These are phyloP conservation scores for Sitta europaea DNA, from an alignment of 2,113 vertebrate species.

Conservation along the genomic window DNA sequence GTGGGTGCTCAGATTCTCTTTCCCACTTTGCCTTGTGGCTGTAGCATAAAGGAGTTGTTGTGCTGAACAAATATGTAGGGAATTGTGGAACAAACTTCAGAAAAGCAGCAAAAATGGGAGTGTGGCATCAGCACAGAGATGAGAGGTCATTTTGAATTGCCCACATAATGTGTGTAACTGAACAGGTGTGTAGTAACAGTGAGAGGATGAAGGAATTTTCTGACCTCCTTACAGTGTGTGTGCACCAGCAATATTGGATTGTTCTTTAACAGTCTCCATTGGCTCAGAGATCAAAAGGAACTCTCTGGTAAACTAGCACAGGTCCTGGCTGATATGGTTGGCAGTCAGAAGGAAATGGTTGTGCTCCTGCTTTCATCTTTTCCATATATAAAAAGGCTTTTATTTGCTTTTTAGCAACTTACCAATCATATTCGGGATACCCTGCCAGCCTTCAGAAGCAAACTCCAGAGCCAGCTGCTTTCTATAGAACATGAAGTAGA, in stretches of 20 bases:
- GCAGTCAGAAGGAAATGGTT: background rate
- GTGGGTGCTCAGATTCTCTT: background rate
- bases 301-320: background rate
- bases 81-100: background rate
- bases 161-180: background rate
- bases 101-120: background rate
- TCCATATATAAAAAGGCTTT: background rate
- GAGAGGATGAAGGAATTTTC: background rate
- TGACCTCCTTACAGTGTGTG: background rate
- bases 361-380: background rate
- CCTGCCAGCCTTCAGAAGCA: constrained; percentile 82
- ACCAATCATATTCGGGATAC: constrained; percentile 92
- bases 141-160: background rate
- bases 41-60: background rate
- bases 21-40: background rate
- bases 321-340: background rate
- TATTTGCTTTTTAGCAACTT: constrained; percentile 81
- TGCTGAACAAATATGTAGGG: background rate
- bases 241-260: background rate
- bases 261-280: background rate
- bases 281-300: background rate
- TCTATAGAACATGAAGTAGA: constrained; percentile 87
- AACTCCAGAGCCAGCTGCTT: constrained; percentile 82
- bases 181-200: background rate
- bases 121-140: background rate